phyloP scores from a whole-genome alignment of 1,140 invertebrate genomes.

The Coenobita brevimanus region DNA sequence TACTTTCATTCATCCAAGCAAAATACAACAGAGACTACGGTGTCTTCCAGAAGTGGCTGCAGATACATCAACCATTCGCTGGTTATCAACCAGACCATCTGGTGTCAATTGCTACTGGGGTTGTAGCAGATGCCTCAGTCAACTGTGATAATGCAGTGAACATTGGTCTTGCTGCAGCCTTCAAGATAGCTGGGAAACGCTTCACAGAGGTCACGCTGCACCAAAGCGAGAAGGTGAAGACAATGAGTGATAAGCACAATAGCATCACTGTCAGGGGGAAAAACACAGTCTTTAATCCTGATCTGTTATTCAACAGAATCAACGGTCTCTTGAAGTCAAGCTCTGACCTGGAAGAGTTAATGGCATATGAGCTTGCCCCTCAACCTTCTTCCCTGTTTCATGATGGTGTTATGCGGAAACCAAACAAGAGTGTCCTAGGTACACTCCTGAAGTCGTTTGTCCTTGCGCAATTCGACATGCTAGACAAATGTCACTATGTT shows the following conservation, averaged over 20 bases:
- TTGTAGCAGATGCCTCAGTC: conserved; percentile 40
- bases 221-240: conserved; percentile 22
- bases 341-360: conserved; percentile 1
- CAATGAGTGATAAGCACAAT: neutral
- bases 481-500: conserved; percentile 25
- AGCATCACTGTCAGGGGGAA: conserved; percentile 24
- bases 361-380: conserved; percentile 18
- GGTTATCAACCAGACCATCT: neutral
- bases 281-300: conserved; percentile 35
- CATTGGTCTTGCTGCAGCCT: conserved; percentile 31
- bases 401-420: conserved; percentile 28
- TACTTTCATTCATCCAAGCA: neutral
- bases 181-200: conserved; percentile 14
- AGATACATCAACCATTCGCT: conserved; percentile 20
- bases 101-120: conserved; percentile 3
- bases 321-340: conserved; percentile 26
- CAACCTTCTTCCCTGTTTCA: conserved; percentile 16
- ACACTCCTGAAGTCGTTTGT: conserved; percentile 3
- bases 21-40: neutral
- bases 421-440: neutral
- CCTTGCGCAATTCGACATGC: neutral
- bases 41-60: conserved; percentile 9
- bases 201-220: conserved; percentile 26
- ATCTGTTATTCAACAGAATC: conserved; percentile 19
- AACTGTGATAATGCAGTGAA: conserved; percentile 31